Percentiles rank a stretch among this genome's conserved stretches.
Conservation (phyloP, 2,113 vertebrate species). For the Oryzias woworae region DNA sequence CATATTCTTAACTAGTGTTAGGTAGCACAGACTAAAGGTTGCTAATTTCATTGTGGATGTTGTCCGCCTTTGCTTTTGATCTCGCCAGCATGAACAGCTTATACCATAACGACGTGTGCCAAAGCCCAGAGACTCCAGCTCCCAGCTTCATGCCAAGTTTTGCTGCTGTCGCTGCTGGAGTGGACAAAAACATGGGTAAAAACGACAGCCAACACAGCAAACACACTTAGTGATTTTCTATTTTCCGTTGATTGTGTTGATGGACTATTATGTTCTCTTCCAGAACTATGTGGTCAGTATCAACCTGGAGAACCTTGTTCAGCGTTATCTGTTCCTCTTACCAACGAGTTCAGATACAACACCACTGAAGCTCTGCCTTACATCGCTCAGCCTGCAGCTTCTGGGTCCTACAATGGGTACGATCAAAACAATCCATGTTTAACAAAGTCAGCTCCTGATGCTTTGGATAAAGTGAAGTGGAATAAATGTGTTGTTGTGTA, state of each 20-base stretch:
- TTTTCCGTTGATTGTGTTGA: background rate
- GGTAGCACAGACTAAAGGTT: background rate
- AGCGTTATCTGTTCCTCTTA: constrained; percentile 83
- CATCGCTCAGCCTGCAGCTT: constrained; percentile 76
- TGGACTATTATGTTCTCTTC: background rate
- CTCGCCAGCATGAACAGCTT: constrained; percentile 62
- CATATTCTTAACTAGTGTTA: no score
- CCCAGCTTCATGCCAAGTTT: constrained; percentile 79
- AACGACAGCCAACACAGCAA: background rate
- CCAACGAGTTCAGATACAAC: constrained; percentile 87
- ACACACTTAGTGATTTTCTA: background rate
- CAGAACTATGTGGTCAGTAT: constrained; percentile 78
- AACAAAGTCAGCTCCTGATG: background rate
- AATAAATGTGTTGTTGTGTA: background rate
- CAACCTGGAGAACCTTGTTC: constrained; percentile 86
- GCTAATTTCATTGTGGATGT: background rate
- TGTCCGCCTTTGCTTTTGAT: background rate
- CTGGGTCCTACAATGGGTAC: constrained; percentile 82
- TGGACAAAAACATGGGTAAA: constrained; percentile 85
- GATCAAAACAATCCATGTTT: background rate
- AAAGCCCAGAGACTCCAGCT: constrained; percentile 59
- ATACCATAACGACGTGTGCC: constrained; percentile 71
- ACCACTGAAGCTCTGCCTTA: constrained; percentile 81
- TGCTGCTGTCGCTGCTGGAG: constrained; percentile 79
- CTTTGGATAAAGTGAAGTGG: background rate